Evolutionary conservation across 2,113 vertebrate species (phyloP).

Genomic region (Abramis brama): DNA sequence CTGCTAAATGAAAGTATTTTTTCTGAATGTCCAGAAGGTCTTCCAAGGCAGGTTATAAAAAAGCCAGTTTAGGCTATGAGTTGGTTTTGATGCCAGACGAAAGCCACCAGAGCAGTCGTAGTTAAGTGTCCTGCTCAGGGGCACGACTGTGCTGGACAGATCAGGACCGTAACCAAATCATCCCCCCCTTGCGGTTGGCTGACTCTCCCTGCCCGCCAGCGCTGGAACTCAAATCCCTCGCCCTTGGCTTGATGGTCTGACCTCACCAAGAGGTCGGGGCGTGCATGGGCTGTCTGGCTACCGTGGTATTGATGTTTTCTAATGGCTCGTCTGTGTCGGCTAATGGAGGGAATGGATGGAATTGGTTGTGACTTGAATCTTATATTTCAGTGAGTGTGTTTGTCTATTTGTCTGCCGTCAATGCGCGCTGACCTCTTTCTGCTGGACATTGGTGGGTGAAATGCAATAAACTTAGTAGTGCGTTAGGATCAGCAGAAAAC

Average conservation of each 20-base stretch:
- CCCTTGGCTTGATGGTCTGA: not conserved
- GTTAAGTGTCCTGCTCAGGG: conserved; percentile 11
- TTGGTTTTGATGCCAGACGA: not conserved
- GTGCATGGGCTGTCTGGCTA: conserved; percentile 4
- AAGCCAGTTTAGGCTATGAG: not conserved
- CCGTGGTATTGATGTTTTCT: conserved; percentile 32
- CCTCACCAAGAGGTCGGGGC: not conserved
- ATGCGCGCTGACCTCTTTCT: not conserved
- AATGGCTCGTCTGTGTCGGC: conserved; percentile 38
- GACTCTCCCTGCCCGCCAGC: not conserved
- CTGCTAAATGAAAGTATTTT: not conserved
- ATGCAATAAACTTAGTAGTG: not conserved
- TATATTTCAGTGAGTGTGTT: conserved; percentile 11
- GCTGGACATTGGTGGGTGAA: not conserved
- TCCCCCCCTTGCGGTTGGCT: not conserved
- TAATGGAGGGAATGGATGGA: conserved; percentile 36
- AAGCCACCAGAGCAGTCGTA: not conserved
- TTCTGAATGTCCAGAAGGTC: not conserved
- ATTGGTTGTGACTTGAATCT: conserved; percentile 30
- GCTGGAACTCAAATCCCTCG: not conserved
- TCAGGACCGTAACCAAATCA: not conserved
- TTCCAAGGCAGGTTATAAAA: not conserved
- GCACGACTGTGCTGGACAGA: not conserved
- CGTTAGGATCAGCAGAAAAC: not conserved
- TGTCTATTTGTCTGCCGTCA: not conserved